These are phyloP conservation scores for Dicranocentrus wangi DNA, from an alignment of 2,888 invertebrate species.

Conservation along the genomic window DNA sequence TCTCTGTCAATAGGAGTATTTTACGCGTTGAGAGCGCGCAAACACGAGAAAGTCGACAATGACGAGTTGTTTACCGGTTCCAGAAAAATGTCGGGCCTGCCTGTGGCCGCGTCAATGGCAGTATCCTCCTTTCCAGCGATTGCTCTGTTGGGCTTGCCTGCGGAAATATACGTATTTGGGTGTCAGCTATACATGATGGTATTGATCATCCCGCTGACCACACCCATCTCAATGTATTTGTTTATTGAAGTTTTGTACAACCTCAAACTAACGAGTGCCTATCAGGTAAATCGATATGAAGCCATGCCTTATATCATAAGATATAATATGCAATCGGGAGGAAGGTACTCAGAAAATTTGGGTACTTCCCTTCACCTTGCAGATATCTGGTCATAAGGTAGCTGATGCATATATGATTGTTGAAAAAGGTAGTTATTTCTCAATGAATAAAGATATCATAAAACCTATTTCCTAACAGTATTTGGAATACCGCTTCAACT, in stretches of 20 bases:
- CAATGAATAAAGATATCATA: too few relatives aligned
- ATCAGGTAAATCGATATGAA: conserved; percentile 61
- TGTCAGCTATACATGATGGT: conserved; percentile 65
- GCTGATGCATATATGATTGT: conserved; percentile 64
- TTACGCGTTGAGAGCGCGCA: conserved; percentile 55
- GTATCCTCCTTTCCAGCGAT: conserved; percentile 67
- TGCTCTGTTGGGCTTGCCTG: conserved; percentile 66
- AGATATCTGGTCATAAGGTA: conserved; percentile 65
- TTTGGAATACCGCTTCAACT: conserved; percentile 69
- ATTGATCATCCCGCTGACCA: conserved; percentile 50
- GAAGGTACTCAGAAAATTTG: too few relatives aligned
- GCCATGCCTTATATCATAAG: too few relatives aligned
- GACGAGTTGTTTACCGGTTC: conserved; percentile 67
- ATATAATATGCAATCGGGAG: too few relatives aligned
- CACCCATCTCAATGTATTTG: conserved; percentile 34
- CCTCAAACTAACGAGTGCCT: conserved; percentile 69
- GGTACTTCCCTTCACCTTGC: too few relatives aligned
- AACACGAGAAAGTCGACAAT: conserved; percentile 60
- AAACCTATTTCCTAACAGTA: conserved; percentile 53
- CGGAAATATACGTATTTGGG: conserved; percentile 70
- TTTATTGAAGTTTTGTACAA: conserved; percentile 68
- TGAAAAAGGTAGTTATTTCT: conserved; percentile 61
- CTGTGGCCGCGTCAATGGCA: conserved; percentile 64
- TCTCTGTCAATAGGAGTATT: conserved; percentile 66
- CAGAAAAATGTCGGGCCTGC: conserved; percentile 60